Evolutionary conservation across 2,888 invertebrate species (phyloP).

Genomic region (Pammene aurita): DNA sequence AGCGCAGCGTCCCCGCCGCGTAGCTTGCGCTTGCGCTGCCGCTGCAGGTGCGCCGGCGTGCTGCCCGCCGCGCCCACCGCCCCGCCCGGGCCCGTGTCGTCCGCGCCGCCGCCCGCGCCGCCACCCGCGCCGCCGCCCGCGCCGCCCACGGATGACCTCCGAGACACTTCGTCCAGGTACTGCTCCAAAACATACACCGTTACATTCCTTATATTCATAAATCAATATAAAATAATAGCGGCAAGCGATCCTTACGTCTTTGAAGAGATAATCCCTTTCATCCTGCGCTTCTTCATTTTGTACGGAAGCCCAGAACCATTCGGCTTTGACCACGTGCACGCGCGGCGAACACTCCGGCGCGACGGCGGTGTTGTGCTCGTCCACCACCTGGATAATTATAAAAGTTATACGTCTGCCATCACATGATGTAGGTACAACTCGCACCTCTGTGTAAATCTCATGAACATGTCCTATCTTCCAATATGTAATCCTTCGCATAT

Average conservation of each 20-base stretch:
- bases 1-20: constrained; percentile 81
- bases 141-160: constrained; percentile 75
- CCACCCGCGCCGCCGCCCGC: constrained; percentile 51
- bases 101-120: constrained; percentile 45
- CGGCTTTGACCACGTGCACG: constrained; percentile 92
- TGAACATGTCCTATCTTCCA: neutral
- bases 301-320: constrained; percentile 99
- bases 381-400: constrained; percentile 87
- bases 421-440: neutral
- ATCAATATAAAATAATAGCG: neutral
- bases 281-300: constrained; percentile 97
- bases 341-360: constrained; percentile 88
- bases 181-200: constrained; percentile 44
- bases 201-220: neutral
- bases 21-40: constrained; percentile 92
- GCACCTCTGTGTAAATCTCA: neutral
- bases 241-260: constrained; percentile 85
- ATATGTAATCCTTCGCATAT: constrained; percentile 30
- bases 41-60: constrained; percentile 74
- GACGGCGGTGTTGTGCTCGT: constrained; percentile 88
- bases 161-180: constrained; percentile 79
- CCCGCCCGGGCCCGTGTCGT: constrained; percentile 39
- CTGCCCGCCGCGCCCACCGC: constrained; percentile 48
- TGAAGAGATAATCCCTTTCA: constrained; percentile 94
- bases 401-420: neutral